These are phyloP conservation scores for Rhyzopertha dominica DNA, from an alignment of 1,140 invertebrate species.

Conservation along the genomic window DNA sequence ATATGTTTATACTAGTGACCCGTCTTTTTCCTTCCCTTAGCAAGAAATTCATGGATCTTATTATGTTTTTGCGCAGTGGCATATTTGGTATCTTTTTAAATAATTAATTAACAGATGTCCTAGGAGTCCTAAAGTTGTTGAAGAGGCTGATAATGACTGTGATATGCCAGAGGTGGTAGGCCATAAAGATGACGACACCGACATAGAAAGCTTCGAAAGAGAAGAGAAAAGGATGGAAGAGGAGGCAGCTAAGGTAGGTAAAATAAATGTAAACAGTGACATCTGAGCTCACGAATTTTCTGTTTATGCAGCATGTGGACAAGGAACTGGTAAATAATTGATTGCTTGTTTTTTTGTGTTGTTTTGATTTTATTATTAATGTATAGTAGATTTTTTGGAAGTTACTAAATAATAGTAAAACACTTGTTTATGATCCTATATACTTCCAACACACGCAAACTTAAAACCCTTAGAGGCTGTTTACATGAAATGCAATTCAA, in stretches of 20 bases:
- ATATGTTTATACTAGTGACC: too few relatives aligned
- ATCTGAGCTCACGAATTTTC: background rate
- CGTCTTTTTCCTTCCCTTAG: too few relatives aligned
- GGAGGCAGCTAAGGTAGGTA: slow-evolving; percentile 43
- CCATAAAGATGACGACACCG: slow-evolving; percentile 38
- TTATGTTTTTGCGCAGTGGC: too few relatives aligned
- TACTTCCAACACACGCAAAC: too few relatives aligned
- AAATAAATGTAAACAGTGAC: slow-evolving; percentile 1
- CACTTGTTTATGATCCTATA: too few relatives aligned
- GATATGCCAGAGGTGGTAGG: slow-evolving; percentile 37
- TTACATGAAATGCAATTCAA: too few relatives aligned
- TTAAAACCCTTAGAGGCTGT: too few relatives aligned
- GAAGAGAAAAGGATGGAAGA: slow-evolving; percentile 49
- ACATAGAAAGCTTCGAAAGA: slow-evolving; percentile 48
- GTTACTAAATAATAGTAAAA: too few relatives aligned
- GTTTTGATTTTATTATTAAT: too few relatives aligned
- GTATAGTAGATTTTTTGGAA: too few relatives aligned
- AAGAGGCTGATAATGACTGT: slow-evolving; percentile 39
- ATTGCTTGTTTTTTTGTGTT: slow-evolving; percentile 1
- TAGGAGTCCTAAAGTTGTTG: slow-evolving; percentile 23
- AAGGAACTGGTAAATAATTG: slow-evolving; percentile 35
- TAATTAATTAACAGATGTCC: background rate
- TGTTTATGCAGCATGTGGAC: slow-evolving; percentile 32
- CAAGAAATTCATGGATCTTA: too few relatives aligned
- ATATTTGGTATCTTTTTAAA: too few relatives aligned